Base-by-base conservation (phyloP, 2,888 invertebrate genomes). In the Stenotaenia linearis region DNA sequence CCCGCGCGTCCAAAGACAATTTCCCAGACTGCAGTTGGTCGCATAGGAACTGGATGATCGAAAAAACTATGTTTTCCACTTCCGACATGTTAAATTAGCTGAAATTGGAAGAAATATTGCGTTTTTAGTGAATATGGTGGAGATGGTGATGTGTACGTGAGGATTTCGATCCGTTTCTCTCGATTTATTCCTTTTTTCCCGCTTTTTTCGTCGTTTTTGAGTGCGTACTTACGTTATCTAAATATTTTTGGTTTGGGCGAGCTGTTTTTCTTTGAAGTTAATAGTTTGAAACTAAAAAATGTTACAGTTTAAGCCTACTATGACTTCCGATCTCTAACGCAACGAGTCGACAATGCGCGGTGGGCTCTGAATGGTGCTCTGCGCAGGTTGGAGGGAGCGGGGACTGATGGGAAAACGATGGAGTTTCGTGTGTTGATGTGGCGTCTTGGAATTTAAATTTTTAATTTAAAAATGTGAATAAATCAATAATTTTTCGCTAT, bases 1-100 rank as follows among this genome's bases (percentile, higher is more conserved):
- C 95, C 80, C 90, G 85, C 30, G 87, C 86, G 81, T 89, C 89
- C 56, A 87, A 85, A 78, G 85, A 84, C 21, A 86, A 80, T 75
- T 80, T 83, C 45, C 84, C 85, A 80, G 84, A 85, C 32, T 84
- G 84, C 77, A 86, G 85, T 83, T 89, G 87, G 76, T 87, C 86
- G 79, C 86, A 86, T 30, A 89, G 83, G 83, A 88, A 89, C 80
- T 87, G 85, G n/a, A 89, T 84, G 61, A 89, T 86, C 21, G 88
- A 86, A 82, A 85, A 86, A 35, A 87, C 86, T 75, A 88, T 83
- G 80, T 85, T 84, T 75, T 85, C 85, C 35, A 82, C 80, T 79
- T 83, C 82, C n/a, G 82, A 79, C 83, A 83, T 84, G 15, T 15
- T 56, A 1, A 7, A 1, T 37, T 15, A 21, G 18, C 21, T 56